phyloP scores from a whole-genome alignment of 2,888 invertebrate genomes.

The Meandrusa payeni region DNA sequence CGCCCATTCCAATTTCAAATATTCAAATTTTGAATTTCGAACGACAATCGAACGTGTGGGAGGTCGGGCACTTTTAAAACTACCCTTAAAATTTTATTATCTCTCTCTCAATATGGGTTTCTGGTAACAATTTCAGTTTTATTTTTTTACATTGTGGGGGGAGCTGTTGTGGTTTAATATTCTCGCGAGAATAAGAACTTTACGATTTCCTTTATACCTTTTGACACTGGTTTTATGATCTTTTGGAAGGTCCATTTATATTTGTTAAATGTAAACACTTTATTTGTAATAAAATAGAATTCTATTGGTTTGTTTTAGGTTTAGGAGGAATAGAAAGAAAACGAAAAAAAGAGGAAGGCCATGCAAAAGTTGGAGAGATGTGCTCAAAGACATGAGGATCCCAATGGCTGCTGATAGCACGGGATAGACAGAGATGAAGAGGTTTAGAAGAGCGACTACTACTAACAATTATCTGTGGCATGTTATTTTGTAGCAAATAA shows the following conservation, averaged over 20 bases:
- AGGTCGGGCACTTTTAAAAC: slow-evolving; percentile 37
- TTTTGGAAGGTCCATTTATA: slow-evolving; percentile 2
- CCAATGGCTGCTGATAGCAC: no score
- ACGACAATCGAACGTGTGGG: slow-evolving; percentile 41
- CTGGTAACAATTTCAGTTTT: neutral
- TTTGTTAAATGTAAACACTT: no score
- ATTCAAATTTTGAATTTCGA: slow-evolving; percentile 32
- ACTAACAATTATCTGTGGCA: no score
- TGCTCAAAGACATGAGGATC: no score
- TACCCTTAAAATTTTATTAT: slow-evolving; percentile 10
- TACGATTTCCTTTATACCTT: slow-evolving; percentile 18
- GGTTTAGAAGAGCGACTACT: no score
- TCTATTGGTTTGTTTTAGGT: no score
- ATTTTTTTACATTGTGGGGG: slow-evolving; percentile 12
- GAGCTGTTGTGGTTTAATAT: slow-evolving; percentile 12
- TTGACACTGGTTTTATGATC: slow-evolving; percentile 14
- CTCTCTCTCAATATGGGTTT: neutral
- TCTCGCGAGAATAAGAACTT: slow-evolving; percentile 25
- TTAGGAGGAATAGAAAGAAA: no score
- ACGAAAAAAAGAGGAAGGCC: no score
- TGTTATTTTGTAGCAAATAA: no score
- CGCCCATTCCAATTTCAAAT: slow-evolving; percentile 30
- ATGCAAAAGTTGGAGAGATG: no score
- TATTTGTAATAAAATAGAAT: no score
- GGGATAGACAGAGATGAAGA: no score